Base-by-base conservation (phyloP, 2,113 vertebrate genomes). In the Cyrtonyx montezumae region DNA sequence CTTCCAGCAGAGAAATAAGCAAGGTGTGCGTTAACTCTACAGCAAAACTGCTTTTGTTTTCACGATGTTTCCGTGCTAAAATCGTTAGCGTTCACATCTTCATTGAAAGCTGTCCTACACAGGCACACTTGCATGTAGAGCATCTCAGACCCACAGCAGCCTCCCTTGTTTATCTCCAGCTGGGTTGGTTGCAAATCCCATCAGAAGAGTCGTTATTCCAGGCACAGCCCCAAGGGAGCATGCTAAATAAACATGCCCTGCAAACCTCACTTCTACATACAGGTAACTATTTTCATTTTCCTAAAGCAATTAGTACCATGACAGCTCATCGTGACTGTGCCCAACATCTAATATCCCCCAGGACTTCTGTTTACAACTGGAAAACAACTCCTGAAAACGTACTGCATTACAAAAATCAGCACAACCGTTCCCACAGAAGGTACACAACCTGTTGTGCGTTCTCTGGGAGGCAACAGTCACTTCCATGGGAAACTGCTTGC, bases 231-330 rank as follows among this genome's bases (percentile, higher is more conserved):
- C 67, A 6, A 34, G 71, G 77, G 89, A 74, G n/a, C 0, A 4
- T 7, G 32, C 32, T 51, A 63, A 82, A 51, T 42, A 74, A 86
- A 89, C 21, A 69, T 2, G 51, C 48, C n/a, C 62, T 8, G 49
- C 67, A 86, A 37, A 74, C 13, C 77, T 59, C 22, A 11, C 5
- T 30, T 59, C 82, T 34, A 13, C 49, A 4, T 12, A 23, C 73
- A 79, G 89, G 81, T 81, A 91, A 94, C 86, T 79, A 79, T 59
- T 61, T 74, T 43, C 66, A 13, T 83, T 79, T 65, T 75, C 77
- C 77, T 69, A 53, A 65, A 89, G 90, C 61, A 74, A 82, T 86
- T 68, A 74, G 85, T 73, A 66, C 23, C 16, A 7, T 2, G 77
- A 74, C 66, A 79, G 71, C 61, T 69, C 37, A 25, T 22, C 0